These are phyloP conservation scores for Tetramorium bicarinatum DNA, from an alignment of 2,888 invertebrate genomes.

Conservation along the genomic window DNA sequence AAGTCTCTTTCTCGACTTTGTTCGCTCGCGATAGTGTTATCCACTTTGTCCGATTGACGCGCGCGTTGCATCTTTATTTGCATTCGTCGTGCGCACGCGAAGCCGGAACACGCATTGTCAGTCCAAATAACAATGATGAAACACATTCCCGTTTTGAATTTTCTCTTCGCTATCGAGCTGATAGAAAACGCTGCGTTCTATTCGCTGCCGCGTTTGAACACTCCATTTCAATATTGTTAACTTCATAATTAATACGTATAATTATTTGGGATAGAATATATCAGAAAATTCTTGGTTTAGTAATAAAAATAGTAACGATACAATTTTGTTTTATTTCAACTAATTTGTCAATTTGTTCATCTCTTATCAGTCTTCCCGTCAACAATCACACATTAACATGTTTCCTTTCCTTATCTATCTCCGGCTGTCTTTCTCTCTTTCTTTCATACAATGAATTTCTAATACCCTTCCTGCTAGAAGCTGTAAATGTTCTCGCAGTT, in stretches of 20 bases:
- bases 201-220: not conserved
- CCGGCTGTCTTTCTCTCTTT: not conserved
- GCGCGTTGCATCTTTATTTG: slow-evolving; percentile 75
- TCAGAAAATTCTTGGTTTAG: not conserved
- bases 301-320: not conserved
- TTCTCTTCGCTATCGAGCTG: not conserved
- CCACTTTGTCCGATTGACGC: slow-evolving; percentile 72
- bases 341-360: not conserved
- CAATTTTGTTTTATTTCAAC: not conserved
- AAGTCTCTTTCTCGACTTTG: slow-evolving; percentile 74
- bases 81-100: slow-evolving; percentile 71
- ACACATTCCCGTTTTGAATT: slow-evolving; percentile 36
- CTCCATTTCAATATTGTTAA: not conserved
- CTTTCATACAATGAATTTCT: slow-evolving; percentile 3
- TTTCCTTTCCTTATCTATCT: not conserved
- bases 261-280: not conserved
- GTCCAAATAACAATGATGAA: slow-evolving; percentile 72
- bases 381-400: not conserved
- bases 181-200: slow-evolving; percentile 17
- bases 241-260: not conserved
- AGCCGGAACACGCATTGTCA: slow-evolving; percentile 66
- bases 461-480: slow-evolving; percentile 4
- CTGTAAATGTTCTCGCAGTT: slow-evolving; percentile 51
- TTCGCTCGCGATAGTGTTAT: slow-evolving; percentile 66
- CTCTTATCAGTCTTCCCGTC: not conserved